Conservation (phyloP, 2,888 invertebrate species). For the Melanostoma scalare region DNA sequence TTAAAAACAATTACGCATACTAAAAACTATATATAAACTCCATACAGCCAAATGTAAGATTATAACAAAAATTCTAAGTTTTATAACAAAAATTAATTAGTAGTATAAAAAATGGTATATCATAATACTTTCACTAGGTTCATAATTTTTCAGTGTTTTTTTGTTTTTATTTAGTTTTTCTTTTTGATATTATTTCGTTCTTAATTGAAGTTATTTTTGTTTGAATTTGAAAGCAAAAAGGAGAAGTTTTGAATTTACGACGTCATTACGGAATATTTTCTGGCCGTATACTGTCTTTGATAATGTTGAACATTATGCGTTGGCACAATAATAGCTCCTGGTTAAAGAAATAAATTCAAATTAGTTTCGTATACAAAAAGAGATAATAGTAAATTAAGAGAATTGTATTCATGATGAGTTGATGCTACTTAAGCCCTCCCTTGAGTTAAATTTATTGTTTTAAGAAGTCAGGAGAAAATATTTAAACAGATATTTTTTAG, state of each 20-base stretch:
- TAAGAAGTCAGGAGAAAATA: too few relatives aligned
- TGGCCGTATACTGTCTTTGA: constrained; percentile 81
- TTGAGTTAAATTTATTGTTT: too few relatives aligned
- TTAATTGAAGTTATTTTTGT: constrained; percentile 39
- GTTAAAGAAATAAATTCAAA: constrained; percentile 51
- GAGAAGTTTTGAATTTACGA: constrained; percentile 70
- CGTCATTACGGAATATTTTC: constrained; percentile 81
- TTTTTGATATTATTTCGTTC: constrained; percentile 59
- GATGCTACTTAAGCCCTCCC: too few relatives aligned
- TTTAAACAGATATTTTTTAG: too few relatives aligned
- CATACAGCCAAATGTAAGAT: constrained; percentile 27
- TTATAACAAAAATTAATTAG: constrained; percentile 46
- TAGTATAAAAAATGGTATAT: constrained; percentile 48
- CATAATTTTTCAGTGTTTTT: constrained; percentile 24
- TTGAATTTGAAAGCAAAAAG: constrained; percentile 40
- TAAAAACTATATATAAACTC: constrained; percentile 22
- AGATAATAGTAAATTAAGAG: not conserved
- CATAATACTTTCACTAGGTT: constrained; percentile 62
- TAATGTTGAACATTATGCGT: constrained; percentile 81
- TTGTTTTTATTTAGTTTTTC: constrained; percentile 55
- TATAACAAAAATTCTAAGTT: constrained; percentile 28
- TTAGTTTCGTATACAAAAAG: constrained; percentile 32
- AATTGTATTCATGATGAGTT: too few relatives aligned
- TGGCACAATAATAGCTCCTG: constrained; percentile 80
- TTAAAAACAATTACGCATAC: constrained; percentile 12